Percentiles rank a stretch among this genome's conserved stretches.
Conservation (phyloP, 2,797 vertebrate species). For the Pteropus rufus region DNA sequence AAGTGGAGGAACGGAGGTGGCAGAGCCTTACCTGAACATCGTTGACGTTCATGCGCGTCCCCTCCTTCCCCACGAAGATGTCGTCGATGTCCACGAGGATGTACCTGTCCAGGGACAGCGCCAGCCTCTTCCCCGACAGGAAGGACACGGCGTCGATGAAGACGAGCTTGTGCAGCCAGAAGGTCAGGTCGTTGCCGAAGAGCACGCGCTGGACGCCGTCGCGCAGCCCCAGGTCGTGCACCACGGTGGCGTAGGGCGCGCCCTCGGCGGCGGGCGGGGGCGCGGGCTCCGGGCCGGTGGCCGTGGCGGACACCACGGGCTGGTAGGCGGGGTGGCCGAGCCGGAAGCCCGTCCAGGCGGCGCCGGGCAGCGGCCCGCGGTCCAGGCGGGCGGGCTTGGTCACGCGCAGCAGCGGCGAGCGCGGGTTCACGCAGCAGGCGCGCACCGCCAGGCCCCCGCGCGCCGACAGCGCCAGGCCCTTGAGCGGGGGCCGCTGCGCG, state of each 20-base stretch:
- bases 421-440: conserved; percentile 94
- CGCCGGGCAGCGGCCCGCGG: conserved; percentile 89
- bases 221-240: conserved; percentile 94
- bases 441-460: conserved; percentile 91
- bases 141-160: conserved; percentile 95
- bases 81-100: conserved; percentile 98
- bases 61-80: conserved; percentile 98
- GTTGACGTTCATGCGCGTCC: conserved; percentile 96
- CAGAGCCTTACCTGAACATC: conserved; percentile 93
- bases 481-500: conserved; percentile 86
- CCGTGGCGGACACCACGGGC: conserved; percentile 92
- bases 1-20: neutral
- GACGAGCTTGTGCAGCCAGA: conserved; percentile 97
- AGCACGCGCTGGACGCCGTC: conserved; percentile 96
- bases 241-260: conserved; percentile 89
- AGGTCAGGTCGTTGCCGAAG: conserved; percentile 94
- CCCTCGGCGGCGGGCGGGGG: conserved; percentile 81
- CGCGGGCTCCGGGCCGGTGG: conserved; percentile 81
- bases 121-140: conserved; percentile 92
- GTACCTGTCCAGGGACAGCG: conserved; percentile 93
- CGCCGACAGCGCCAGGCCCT: conserved; percentile 91
- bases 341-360: conserved; percentile 95
- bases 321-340: conserved; percentile 95
- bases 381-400: conserved; percentile 92
- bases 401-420: conserved; percentile 91